Percentiles rank a stretch among this genome's conserved stretches.
These are phyloP conservation scores for Troides helena DNA, from an alignment of 2,888 invertebrate species.

Conservation along the genomic window DNA sequence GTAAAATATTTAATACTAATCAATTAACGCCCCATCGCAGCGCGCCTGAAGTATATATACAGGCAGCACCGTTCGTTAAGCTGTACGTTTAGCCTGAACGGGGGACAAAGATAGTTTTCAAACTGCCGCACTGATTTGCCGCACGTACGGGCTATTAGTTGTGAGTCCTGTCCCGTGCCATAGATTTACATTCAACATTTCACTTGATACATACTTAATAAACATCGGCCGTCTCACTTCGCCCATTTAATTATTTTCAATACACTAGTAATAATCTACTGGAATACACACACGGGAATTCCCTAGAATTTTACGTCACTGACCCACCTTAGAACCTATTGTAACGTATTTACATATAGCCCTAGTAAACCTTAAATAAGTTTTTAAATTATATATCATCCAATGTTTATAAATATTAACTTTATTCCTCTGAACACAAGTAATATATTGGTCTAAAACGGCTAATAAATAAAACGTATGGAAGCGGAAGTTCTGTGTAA, in stretches of 20 bases:
- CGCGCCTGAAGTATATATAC: not conserved
- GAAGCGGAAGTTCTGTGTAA: not conserved
- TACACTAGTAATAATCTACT: not conserved
- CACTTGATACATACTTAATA: conserved; percentile 20
- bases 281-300: not conserved
- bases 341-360: conserved; percentile 2
- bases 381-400: not conserved
- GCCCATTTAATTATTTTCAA: not conserved
- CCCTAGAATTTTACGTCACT: not conserved
- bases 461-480: not conserved
- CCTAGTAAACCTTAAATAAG: not conserved
- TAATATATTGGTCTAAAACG: not conserved
- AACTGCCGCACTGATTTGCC: not conserved
- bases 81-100: not conserved
- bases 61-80: not conserved
- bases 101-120: not conserved
- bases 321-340: not conserved
- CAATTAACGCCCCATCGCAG: not conserved
- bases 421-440: not conserved
- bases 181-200: conserved; percentile 37
- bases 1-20: not conserved
- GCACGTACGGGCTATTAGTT: conserved; percentile 52
- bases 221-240: conserved; percentile 2
- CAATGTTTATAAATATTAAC: not conserved
- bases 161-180: conserved; percentile 21